Conservation (phyloP, 1,140 invertebrate genomes). For the Drosophila sulfurigaster region DNA sequence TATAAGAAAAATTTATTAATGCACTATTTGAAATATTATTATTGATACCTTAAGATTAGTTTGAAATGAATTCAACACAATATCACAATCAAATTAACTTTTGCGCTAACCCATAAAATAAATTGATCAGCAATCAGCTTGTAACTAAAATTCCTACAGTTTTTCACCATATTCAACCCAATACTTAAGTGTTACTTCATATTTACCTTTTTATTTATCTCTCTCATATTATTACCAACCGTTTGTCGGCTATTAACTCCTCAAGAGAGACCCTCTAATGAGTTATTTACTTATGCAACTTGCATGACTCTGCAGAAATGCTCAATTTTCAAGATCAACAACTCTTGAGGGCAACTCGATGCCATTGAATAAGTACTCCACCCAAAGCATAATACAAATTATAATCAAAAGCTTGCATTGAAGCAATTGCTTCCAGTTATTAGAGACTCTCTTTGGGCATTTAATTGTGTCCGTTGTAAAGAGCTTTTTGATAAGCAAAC, state of each 20-base stretch:
- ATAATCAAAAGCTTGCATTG: neutral
- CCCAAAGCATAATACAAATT: neutral
- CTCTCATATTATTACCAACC: neutral
- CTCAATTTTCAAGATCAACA: slow-evolving; percentile 19
- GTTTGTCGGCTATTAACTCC: too few relatives aligned
- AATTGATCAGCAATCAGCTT: too few relatives aligned
- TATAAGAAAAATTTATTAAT: too few relatives aligned
- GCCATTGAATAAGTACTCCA: neutral
- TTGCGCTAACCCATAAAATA: too few relatives aligned
- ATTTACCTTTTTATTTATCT: neutral
- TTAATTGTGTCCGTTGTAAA: neutral
- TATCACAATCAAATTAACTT: too few relatives aligned
- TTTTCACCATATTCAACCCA: too few relatives aligned
- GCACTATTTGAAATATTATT: too few relatives aligned
- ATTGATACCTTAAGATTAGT: too few relatives aligned
- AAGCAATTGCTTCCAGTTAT: neutral
- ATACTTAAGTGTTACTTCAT: too few relatives aligned
- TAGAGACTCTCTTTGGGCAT: neutral
- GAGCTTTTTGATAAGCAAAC: slow-evolving; percentile 21
- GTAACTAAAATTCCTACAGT: too few relatives aligned
- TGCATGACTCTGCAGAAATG: slow-evolving; percentile 19
- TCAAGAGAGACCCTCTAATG: neutral
- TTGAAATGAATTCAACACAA: too few relatives aligned
- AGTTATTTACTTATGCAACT: slow-evolving; percentile 1
- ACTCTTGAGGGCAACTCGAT: neutral